Conservation (phyloP, 1,140 invertebrate species). For the Scaptodrosophila lebanonensis region DNA sequence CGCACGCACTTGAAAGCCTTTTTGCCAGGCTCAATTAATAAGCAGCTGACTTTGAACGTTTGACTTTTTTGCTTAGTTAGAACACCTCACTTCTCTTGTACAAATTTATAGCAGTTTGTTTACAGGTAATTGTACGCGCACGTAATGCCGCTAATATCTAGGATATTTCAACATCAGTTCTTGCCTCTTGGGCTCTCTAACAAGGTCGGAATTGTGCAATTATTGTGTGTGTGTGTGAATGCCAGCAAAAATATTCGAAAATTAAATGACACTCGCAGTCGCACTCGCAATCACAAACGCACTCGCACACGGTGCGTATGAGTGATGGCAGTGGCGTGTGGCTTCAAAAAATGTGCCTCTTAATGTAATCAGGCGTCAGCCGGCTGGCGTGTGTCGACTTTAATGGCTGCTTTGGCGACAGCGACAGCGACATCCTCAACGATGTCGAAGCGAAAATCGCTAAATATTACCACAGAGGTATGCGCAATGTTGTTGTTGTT, state of each 20-base stretch:
- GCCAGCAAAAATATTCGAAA: slow-evolving; percentile 55
- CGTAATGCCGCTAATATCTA: too few relatives aligned
- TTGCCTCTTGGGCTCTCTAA: too few relatives aligned
- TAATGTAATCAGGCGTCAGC: slow-evolving; percentile 66
- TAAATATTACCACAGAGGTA: too few relatives aligned
- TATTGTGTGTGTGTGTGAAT: background rate
- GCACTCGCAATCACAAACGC: too few relatives aligned
- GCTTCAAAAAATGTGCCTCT: slow-evolving; percentile 46
- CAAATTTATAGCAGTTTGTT: too few relatives aligned
- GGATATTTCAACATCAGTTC: too few relatives aligned
- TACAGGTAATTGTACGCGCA: too few relatives aligned
- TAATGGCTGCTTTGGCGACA: slow-evolving; percentile 63
- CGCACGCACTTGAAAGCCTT: slow-evolving; percentile 23
- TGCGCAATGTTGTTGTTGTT: too few relatives aligned
- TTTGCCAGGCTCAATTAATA: slow-evolving; percentile 55
- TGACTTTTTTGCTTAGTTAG: slow-evolving; percentile 38
- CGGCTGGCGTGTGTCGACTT: slow-evolving; percentile 63
- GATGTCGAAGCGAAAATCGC: too few relatives aligned
- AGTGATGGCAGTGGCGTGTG: slow-evolving; percentile 12
- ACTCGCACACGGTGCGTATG: slow-evolving; percentile 38
- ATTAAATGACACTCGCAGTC: slow-evolving; percentile 37
- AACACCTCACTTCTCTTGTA: too few relatives aligned
- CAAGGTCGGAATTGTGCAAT: too few relatives aligned
- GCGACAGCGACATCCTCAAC: too few relatives aligned
- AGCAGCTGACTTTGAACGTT: slow-evolving; percentile 26